A percentile compares a stretch with the other conserved stretches of the same genome.
These are phyloP conservation scores for Mellivora capensis DNA, from an alignment of 2,113 vertebrate species.

Conservation along the genomic window DNA sequence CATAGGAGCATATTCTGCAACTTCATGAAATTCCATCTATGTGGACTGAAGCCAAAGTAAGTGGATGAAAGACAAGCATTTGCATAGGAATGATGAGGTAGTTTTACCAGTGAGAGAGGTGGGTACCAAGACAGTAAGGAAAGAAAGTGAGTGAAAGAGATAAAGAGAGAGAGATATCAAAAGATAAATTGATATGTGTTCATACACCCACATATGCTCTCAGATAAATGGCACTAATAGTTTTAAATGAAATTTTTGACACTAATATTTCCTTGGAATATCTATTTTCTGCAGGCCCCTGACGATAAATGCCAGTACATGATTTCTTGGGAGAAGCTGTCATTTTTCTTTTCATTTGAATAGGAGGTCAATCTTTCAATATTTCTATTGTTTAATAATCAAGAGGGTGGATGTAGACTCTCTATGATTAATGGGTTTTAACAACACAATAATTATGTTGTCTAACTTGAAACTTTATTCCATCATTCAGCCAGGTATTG, in stretches of 20 bases:
- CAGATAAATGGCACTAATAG: not conserved
- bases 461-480: conserved; percentile 60
- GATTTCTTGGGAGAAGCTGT: not conserved
- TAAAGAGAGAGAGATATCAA: not conserved
- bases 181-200: not conserved
- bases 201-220: not conserved
- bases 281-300: not conserved
- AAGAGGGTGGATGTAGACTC: not conserved
- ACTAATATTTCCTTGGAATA: not conserved
- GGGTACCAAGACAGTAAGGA: not conserved
- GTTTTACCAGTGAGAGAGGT: not conserved
- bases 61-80: not conserved
- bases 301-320: not conserved
- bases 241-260: conserved; percentile 15
- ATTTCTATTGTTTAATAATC: conserved; percentile 63
- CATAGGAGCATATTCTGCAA: not conserved
- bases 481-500: conserved; percentile 58
- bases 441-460: conserved; percentile 57
- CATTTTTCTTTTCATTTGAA: conserved; percentile 32
- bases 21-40: not conserved
- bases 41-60: not conserved
- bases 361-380: conserved; percentile 42
- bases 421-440: conserved; percentile 68
- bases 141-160: not conserved
- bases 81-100: not conserved